Evolutionary conservation across 2,888 invertebrate genomes (phyloP).

Genomic region (Esperia sulphurella): DNA sequence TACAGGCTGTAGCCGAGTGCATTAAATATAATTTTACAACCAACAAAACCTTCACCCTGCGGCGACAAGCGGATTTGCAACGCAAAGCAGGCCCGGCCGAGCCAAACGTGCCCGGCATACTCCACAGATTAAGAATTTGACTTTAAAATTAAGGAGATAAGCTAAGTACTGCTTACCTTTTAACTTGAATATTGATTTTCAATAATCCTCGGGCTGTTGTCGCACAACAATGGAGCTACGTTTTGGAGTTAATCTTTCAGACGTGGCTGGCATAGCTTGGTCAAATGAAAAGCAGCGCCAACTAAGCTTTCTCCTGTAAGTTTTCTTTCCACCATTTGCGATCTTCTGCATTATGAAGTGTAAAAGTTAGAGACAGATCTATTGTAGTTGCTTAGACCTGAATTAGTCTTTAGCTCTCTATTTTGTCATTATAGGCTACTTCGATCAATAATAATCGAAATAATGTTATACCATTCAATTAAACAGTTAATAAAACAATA

Average conservation of each 20-base stretch:
- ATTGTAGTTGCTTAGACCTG: too few relatives aligned
- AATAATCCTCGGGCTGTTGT: conserved; percentile 8
- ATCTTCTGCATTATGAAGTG: too few relatives aligned
- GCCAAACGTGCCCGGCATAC: conserved; percentile 47
- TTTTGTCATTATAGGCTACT: too few relatives aligned
- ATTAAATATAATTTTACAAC: background rate
- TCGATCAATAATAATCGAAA: too few relatives aligned
- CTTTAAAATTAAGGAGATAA: conserved; percentile 64
- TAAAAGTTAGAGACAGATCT: too few relatives aligned
- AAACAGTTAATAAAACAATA: too few relatives aligned
- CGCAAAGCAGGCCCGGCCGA: conserved; percentile 39
- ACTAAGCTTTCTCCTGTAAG: background rate
- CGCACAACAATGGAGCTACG: background rate
- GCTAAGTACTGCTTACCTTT: conserved; percentile 41
- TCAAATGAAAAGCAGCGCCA: background rate
- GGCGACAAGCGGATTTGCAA: conserved; percentile 37
- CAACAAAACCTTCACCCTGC: conserved; percentile 27
- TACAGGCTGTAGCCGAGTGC: background rate
- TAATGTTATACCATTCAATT: too few relatives aligned
- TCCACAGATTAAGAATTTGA: conserved; percentile 61
- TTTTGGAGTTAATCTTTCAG: conserved; percentile 1
- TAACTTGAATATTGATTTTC: conserved; percentile 23
- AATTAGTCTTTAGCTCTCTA: too few relatives aligned
- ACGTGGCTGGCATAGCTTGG: background rate
- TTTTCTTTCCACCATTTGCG: too few relatives aligned